Evolutionary conservation across 2,888 invertebrate species (phyloP).

Genomic region (Drosophila colorata): DNA sequence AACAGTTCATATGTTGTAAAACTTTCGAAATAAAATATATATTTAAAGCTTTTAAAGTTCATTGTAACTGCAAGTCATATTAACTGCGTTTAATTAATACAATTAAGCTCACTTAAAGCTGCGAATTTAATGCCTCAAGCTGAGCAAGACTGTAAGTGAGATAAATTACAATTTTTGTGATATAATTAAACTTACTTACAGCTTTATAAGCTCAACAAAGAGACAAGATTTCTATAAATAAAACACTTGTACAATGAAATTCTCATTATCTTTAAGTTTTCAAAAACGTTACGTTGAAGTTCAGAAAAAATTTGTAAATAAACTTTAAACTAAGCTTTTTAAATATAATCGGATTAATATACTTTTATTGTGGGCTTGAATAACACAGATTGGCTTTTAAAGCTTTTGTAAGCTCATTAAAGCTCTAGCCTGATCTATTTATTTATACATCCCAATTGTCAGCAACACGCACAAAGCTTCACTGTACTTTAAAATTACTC

Average conservation of each 20-base stretch:
- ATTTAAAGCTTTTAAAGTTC: neutral
- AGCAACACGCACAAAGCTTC: neutral
- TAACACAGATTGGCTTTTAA: neutral
- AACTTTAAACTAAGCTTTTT: no score
- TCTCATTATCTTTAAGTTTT: no score
- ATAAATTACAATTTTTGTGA: neutral
- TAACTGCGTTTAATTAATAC: neutral
- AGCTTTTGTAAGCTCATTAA: slow-evolving; percentile 3
- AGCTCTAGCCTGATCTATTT: neutral
- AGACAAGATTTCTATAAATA: no score
- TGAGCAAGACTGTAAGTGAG: neutral
- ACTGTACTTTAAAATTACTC: slow-evolving; percentile 2
- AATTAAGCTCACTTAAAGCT: slow-evolving; percentile 3
- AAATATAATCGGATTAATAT: no score
- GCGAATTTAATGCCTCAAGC: neutral
- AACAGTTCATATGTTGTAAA: slow-evolving; percentile 3
- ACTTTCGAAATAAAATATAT: neutral
- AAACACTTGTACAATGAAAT: neutral
- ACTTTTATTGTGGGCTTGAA: no score
- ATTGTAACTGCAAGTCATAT: neutral
- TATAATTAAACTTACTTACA: neutral
- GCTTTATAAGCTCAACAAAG: no score
- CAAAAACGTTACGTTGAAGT: no score
- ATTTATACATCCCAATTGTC: no score
- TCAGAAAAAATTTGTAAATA: no score